Base-by-base conservation (phyloP, 2,113 vertebrate genomes). In the Craseonycteris thonglongyai region DNA sequence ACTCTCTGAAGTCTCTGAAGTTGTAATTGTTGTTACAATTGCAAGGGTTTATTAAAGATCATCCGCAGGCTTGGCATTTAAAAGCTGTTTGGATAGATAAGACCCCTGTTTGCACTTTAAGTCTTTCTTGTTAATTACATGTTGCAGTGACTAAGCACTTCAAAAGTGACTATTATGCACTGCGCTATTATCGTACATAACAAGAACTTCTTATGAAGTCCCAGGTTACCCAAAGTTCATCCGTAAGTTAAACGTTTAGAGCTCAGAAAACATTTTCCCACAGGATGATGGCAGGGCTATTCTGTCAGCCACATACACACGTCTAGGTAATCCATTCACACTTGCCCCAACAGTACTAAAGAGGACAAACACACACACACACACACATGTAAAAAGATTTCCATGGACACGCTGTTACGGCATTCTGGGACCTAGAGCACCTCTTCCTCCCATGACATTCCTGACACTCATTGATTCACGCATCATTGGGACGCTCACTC, bases 181-280 rank as follows among this genome's bases (percentile, higher is more conserved):
- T 81, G 63, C 88, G 72, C 66, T 93, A 96, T 95, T 96, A 96
- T 94, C 97, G 96, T 80, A 91, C 93, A 84, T 92, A 88, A 88
- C 63, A 95, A 95, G 78, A 96, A 97, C 95, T 86, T 96, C 65
- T 87, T 80, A 71, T 66, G 94, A 97, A 96, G 96, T 96, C 85
- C 65, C 61, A 95, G 92, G 96, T 95, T 92, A 97, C 74, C 71
- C 76, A 93, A 97, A 97, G 97, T 97, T 97, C 96, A 93, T 84
- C 81, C 56, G 61, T 42, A 90, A 94, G 90, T 96, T 93, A 59
- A 93, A 72, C 84, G 65, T 88, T 94, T 96, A 82, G 42, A 96
- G 68, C 90, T 96, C 65, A 51, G 83, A 93, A 95, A 94, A 69
- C 42, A 82, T 66, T 92, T 94, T 35, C 80, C 42, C 61, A n/a